Percentiles rank a stretch among this genome's conserved stretches.
Evolutionary conservation across 2,113 vertebrate genomes (phyloP).

Genomic region (Sebastes schlegelii): DNA sequence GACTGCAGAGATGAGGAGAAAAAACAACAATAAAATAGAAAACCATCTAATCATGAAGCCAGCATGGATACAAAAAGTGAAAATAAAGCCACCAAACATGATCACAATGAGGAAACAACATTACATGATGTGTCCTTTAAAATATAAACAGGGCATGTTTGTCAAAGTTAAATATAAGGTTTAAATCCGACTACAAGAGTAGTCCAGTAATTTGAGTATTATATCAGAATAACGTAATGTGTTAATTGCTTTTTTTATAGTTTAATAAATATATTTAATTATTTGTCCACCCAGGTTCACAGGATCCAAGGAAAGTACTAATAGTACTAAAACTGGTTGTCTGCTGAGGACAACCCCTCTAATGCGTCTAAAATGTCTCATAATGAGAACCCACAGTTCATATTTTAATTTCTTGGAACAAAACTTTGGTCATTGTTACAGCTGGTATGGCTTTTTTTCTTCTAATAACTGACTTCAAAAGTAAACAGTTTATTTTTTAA

Average conservation of each 20-base stretch:
- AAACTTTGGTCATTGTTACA: not conserved
- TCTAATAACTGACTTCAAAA: not conserved
- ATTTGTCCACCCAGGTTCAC: not conserved
- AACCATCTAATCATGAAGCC: too few species aligned
- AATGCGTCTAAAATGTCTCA: not conserved
- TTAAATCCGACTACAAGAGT: not conserved
- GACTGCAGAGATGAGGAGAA: too few species aligned
- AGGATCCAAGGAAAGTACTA: not conserved
- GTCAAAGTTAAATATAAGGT: too few species aligned
- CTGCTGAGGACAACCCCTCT: too few species aligned
- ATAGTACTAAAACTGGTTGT: not conserved
- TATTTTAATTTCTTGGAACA: not conserved
- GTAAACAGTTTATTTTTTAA: not conserved
- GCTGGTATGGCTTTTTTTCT: not conserved
- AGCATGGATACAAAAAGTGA: too few species aligned
- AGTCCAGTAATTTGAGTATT: not conserved
- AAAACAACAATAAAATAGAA: too few species aligned
- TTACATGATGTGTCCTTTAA: too few species aligned
- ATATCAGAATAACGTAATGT: not conserved
- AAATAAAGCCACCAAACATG: too few species aligned
- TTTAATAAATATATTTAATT: not conserved
- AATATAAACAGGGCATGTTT: too few species aligned
- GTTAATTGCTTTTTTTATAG: not conserved
- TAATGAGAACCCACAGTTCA: not conserved
- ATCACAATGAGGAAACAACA: too few species aligned